These are phyloP conservation scores for Malthinus seriepunctatus DNA, from an alignment of 2,888 invertebrate species.

Conservation along the genomic window DNA sequence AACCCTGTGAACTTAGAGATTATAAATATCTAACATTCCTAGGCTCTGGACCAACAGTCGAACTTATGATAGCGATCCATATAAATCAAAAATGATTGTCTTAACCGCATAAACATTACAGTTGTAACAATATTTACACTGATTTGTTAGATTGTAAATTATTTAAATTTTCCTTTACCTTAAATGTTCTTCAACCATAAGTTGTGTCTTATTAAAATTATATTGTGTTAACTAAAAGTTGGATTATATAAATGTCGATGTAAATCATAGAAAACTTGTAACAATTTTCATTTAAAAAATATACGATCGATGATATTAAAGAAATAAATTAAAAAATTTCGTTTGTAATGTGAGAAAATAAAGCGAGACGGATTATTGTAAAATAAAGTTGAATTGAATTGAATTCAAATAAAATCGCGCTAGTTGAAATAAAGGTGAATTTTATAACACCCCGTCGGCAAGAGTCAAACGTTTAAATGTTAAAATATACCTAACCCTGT, in stretches of 20 bases:
- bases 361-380: constrained; percentile 5
- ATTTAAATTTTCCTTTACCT: constrained; percentile 1
- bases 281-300: background rate
- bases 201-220: background rate
- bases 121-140: background rate
- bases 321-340: background rate
- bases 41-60: no score
- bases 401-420: constrained; percentile 50
- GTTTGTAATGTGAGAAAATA: constrained; percentile 20
- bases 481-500: constrained; percentile 41
- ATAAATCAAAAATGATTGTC: no score
- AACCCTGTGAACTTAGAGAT: no score
- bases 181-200: background rate
- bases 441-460: constrained; percentile 49
- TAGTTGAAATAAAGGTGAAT: constrained; percentile 45
- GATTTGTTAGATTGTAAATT: constrained; percentile 1
- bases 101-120: no score
- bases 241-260: constrained; percentile 1
- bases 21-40: no score
- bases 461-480: constrained; percentile 42
- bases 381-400: constrained; percentile 33
- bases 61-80: no score
- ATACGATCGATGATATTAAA: no score
- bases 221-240: background rate
- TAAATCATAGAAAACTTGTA: constrained; percentile 1